A percentile compares a stretch with the other conserved stretches of the same genome.
Conservation (phyloP, 2,113 vertebrate species). For the Clarias macrocephalus region DNA sequence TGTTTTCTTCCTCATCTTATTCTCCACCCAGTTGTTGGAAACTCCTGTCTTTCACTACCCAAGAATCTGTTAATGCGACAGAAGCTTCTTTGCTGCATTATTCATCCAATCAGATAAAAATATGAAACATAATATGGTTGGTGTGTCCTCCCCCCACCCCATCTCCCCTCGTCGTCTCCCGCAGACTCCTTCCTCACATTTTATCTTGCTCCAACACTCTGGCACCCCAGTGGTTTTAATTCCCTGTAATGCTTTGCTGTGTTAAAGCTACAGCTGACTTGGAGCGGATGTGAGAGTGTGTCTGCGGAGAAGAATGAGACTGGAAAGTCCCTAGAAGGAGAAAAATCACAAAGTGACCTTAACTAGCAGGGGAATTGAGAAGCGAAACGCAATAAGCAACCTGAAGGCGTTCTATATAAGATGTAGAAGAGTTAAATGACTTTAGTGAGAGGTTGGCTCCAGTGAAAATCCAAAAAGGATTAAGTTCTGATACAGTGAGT, state of each 20-base stretch:
- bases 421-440: constrained; percentile 5
- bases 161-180: constrained; percentile 20
- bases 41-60: constrained; percentile 25
- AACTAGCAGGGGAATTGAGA: not conserved
- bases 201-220: constrained; percentile 68
- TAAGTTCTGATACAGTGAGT: not conserved
- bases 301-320: constrained; percentile 32
- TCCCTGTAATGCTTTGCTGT: constrained; percentile 35
- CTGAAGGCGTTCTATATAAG: not conserved
- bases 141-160: constrained; percentile 23
- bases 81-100: constrained; percentile 63
- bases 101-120: constrained; percentile 67
- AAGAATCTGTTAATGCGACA: constrained; percentile 58
- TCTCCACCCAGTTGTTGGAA: constrained; percentile 7
- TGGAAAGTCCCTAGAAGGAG: not conserved
- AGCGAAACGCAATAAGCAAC: not conserved
- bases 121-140: constrained; percentile 60
- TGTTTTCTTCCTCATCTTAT: constrained; percentile 34
- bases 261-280: constrained; percentile 35
- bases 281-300: not conserved
- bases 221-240: constrained; percentile 55
- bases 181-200: constrained; percentile 23
- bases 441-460: constrained; percentile 7
- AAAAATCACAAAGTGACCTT: constrained; percentile 11
- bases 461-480: not conserved